These are phyloP conservation scores for Chaetops frenatus DNA, from an alignment of 2,113 vertebrate species.

Conservation along the genomic window DNA sequence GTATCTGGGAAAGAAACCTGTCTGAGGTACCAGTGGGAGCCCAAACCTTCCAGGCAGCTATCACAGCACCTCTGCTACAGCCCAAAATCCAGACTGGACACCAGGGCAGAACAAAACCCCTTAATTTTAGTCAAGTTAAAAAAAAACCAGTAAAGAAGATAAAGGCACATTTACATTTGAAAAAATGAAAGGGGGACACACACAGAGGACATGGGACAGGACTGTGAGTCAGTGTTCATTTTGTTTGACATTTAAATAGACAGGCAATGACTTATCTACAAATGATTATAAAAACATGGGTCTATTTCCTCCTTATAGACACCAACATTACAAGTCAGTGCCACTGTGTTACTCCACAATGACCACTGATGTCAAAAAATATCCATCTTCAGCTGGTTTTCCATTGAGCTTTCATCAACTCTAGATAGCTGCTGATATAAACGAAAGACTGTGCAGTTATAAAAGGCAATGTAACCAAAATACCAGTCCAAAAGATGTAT, in stretches of 20 bases:
- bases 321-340: background rate
- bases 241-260: background rate
- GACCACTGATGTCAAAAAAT: background rate
- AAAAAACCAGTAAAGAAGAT: background rate
- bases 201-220: fast-evolving
- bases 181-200: background rate
- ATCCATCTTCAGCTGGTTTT: background rate
- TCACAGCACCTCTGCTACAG: background rate
- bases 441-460: background rate
- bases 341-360: background rate
- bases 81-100: background rate
- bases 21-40: background rate
- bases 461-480: background rate
- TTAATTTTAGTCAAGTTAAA: background rate
- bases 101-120: background rate
- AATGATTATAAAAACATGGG: background rate
- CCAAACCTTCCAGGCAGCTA: background rate
- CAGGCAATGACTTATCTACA: background rate
- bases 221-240: background rate
- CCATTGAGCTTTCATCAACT: background rate
- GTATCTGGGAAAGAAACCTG: background rate
- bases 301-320: background rate
- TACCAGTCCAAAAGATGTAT: background rate
- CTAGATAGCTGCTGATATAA: background rate
- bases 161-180: background rate